phyloP scores from a whole-genome alignment of 53 echinoderm and acorn worm species.

The Hippasteria phrygiana region DNA sequence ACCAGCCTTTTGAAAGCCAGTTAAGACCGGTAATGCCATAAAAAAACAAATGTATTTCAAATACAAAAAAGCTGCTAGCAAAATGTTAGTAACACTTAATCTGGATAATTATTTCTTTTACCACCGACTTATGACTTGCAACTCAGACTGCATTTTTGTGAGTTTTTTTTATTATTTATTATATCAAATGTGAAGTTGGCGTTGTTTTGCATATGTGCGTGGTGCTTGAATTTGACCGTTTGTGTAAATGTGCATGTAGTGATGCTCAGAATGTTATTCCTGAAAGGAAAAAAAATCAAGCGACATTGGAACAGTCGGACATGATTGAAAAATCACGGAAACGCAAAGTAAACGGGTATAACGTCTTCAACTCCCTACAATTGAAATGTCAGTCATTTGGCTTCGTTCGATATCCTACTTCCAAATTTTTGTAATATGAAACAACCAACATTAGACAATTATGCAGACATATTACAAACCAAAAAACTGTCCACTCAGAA shows the following conservation, averaged over 20 bases:
- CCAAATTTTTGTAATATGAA: too few species aligned
- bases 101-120: neutral
- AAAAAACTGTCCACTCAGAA: too few species aligned
- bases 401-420: too few species aligned
- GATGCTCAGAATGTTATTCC: neutral
- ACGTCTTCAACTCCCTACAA: too few species aligned
- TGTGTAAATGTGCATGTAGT: neutral
- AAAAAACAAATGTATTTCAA: neutral
- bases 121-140: neutral
- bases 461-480: too few species aligned
- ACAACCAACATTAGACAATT: too few species aligned
- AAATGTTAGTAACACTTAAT: neutral
- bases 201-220: neutral
- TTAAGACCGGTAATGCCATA: neutral
- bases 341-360: neutral
- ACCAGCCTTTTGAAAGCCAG: neutral
- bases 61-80: too few species aligned
- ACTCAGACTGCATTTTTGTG: conserved; percentile 32
- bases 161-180: neutral
- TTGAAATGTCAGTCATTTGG: too few species aligned
- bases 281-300: neutral
- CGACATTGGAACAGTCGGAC: neutral
- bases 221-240: neutral
- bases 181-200: neutral
- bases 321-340: neutral